These are phyloP conservation scores for Drosophila sordidula DNA, from an alignment of 2,888 invertebrate species.

Conservation along the genomic window DNA sequence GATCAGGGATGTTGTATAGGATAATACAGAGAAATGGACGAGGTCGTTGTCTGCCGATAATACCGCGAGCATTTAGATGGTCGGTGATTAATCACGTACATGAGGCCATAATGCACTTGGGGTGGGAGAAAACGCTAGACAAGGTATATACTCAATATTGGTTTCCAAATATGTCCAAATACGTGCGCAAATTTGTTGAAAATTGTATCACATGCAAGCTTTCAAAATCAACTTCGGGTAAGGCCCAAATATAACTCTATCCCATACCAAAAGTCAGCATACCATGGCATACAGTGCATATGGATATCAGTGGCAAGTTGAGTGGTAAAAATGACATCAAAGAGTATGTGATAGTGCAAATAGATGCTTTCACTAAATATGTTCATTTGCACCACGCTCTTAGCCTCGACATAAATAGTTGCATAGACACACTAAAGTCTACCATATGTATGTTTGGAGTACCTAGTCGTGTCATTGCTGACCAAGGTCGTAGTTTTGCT, in stretches of 20 bases:
- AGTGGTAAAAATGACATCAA: slow-evolving; percentile 13
- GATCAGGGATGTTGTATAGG: slow-evolving; percentile 12
- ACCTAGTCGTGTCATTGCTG: slow-evolving; percentile 10
- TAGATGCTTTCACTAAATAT: slow-evolving; percentile 6
- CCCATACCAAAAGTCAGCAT: slow-evolving; percentile 12
- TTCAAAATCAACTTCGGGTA: slow-evolving; percentile 3
- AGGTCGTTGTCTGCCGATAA: slow-evolving; percentile 7
- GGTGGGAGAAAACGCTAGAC: slow-evolving; percentile 14
- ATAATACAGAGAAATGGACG: slow-evolving; percentile 14
- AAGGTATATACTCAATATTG: slow-evolving; percentile 17
- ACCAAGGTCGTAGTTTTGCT: too few relatives aligned
- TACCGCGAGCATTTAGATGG: not conserved
- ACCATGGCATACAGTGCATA: slow-evolving; percentile 7
- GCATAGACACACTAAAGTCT: slow-evolving; percentile 1
- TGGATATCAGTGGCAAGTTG: not conserved
- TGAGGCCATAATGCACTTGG: slow-evolving; percentile 17
- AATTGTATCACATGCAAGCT: slow-evolving; percentile 11
- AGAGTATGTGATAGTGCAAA: slow-evolving; percentile 7
- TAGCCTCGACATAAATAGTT: slow-evolving; percentile 5
- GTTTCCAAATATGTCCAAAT: too few relatives aligned
- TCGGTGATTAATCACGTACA: slow-evolving; percentile 17
- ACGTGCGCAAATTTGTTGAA: slow-evolving; percentile 19
- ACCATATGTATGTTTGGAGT: slow-evolving; percentile 4
- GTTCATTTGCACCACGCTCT: too few relatives aligned
- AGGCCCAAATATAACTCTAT: slow-evolving; percentile 11